Evolutionary conservation across 2,888 invertebrate genomes (phyloP).

Genomic region (Pilophorus perplexus): DNA sequence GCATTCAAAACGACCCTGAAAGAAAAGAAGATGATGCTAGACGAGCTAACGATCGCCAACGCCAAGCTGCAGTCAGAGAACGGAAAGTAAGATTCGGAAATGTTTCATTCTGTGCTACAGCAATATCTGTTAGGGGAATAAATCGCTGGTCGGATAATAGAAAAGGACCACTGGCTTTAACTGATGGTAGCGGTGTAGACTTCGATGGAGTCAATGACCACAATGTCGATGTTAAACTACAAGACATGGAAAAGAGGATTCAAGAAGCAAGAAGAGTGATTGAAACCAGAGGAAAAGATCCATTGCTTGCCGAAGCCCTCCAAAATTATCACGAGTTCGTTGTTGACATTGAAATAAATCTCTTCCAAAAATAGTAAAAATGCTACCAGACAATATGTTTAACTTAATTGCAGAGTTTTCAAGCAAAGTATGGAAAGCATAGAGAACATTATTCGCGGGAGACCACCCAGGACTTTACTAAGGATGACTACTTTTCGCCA

Average conservation of each 20-base stretch:
- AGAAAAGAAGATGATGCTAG: constrained; percentile 21
- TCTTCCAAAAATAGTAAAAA: too few species aligned
- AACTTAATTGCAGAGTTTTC: constrained; percentile 21
- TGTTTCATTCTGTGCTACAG: neutral
- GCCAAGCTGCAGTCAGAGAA: neutral
- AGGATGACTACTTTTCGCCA: neutral
- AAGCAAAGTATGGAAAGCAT: constrained; percentile 29
- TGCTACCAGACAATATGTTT: too few species aligned
- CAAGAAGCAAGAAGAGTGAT: constrained; percentile 14
- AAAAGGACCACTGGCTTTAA: constrained; percentile 18
- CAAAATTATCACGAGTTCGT: constrained; percentile 23
- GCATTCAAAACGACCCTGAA: constrained; percentile 1
- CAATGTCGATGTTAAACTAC: constrained; percentile 10
- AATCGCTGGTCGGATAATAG: constrained; percentile 4
- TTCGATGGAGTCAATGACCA: neutral
- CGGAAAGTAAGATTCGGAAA: neutral
- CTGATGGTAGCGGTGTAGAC: constrained; percentile 13
- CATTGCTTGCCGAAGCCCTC: neutral
- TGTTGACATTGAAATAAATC: too few species aligned
- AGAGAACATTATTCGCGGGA: constrained; percentile 12
- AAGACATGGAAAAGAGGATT: constrained; percentile 23
- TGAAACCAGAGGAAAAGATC: neutral
- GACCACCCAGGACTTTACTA: neutral
- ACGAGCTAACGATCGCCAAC: neutral
- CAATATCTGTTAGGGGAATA: neutral